A percentile compares a stretch with the other conserved stretches of the same genome.
phyloP scores from a whole-genome alignment of 2,888 invertebrate genomes.

The Marronus borbonicus region DNA sequence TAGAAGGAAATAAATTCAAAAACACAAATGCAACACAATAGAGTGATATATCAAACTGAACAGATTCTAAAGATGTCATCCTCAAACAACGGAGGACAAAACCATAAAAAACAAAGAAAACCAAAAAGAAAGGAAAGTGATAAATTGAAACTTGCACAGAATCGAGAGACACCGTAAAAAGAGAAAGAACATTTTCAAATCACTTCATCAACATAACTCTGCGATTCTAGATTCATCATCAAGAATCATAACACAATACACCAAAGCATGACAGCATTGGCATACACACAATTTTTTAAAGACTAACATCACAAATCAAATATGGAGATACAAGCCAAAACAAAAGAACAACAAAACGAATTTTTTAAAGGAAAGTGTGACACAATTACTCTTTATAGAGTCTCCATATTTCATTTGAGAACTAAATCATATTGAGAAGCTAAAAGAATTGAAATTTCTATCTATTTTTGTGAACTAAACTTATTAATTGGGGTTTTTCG shows the following conservation, averaged over 20 bases:
- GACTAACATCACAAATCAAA: slow-evolving; percentile 20
- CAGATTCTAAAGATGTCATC: slow-evolving; percentile 1
- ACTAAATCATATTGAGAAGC: slow-evolving; percentile 15
- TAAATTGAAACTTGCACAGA: slow-evolving; percentile 20
- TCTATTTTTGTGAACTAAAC: slow-evolving; percentile 34
- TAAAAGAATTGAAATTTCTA: slow-evolving; percentile 42
- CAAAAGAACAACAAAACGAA: too few relatives aligned
- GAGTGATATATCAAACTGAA: slow-evolving; percentile 15
- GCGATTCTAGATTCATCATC: slow-evolving; percentile 47
- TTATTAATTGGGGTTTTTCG: background rate
- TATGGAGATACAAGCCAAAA: slow-evolving; percentile 2
- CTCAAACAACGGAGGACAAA: background rate
- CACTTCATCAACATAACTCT: slow-evolving; percentile 31
- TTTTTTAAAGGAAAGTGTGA: too few relatives aligned
- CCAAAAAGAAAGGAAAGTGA: background rate
- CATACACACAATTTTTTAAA: slow-evolving; percentile 47
- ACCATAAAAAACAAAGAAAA: background rate
- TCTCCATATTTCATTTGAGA: slow-evolving; percentile 37
- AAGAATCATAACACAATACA: slow-evolving; percentile 52
- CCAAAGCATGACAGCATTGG: slow-evolving; percentile 56
- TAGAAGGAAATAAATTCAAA: slow-evolving; percentile 10
- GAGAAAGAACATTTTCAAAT: too few relatives aligned
- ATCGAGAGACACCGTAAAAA: slow-evolving; percentile 1
- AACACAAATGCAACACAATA: slow-evolving; percentile 44
- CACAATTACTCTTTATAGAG: background rate